Evolutionary conservation across 37 sponge, comb jelly and placozoan species (phyloP).

Genomic region (Eunapius fragilis): DNA sequence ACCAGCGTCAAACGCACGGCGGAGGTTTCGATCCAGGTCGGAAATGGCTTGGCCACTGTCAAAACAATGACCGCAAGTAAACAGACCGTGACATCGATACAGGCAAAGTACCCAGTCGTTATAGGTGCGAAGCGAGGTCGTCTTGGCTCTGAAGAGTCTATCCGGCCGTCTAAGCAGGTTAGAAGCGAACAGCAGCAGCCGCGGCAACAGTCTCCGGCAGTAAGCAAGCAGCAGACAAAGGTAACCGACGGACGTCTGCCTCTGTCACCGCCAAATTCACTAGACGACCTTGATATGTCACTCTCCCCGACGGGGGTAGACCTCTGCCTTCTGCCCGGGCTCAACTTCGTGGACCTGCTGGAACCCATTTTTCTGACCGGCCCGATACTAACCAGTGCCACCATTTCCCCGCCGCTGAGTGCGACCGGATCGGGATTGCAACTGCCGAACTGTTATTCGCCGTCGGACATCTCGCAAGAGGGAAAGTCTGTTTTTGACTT

Average conservation of each 20-base stretch:
- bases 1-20: constrained; percentile 34
- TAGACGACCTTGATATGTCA: constrained; percentile 33
- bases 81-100: neutral
- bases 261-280: constrained; percentile 54
- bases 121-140: too few relatives aligned
- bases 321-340: constrained; percentile 21
- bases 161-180: too few relatives aligned
- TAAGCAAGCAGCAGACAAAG: too few relatives aligned
- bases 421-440: constrained; percentile 13
- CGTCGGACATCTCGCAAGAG: constrained; percentile 9
- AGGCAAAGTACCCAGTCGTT: too few relatives aligned
- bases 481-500: constrained; percentile 54
- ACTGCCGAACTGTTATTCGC: neutral
- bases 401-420: constrained; percentile 25
- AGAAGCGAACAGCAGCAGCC: too few relatives aligned
- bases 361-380: constrained; percentile 30
- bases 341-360: constrained; percentile 64
- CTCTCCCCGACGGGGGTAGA: constrained; percentile 41
- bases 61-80: neutral
- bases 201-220: too few relatives aligned
- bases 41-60: constrained; percentile 64
- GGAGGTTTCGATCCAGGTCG: constrained; percentile 70
- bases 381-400: neutral
- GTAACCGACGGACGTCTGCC: constrained; percentile 21
- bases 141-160: too few relatives aligned